Evolutionary conservation across 2,113 vertebrate species (phyloP), one percentile per base, ranked within the genome.

Genomic region (Pipra filicauda): DNA sequence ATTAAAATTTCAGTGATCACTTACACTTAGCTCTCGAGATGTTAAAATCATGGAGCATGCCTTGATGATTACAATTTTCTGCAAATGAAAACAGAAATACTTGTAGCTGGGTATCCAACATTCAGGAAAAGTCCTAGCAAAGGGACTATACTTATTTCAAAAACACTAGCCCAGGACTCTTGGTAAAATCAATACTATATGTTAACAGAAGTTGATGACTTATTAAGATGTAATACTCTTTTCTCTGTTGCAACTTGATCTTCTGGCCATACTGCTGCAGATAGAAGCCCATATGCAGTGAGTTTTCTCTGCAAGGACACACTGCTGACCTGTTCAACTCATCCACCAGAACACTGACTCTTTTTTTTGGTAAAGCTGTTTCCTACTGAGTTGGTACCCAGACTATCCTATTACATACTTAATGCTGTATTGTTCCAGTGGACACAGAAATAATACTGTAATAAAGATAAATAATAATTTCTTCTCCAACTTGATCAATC

Each of bases 401-500:
- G 33, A 4, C 8, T 76, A 2, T 39, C 46, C 26, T 46, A 8
- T 15, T 65, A 26, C 3, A 7, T 19, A 31, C 6, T 41, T 59
- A 46, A 28, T 22, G 3, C 8, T 57, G 8, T 15, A 23, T 19
- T 61, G 9, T 88, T 73, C 9, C 19, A 74, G 5, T 48, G 16
- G 18, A 1, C 19, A 44, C 6, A 14, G 13, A 57, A 88, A 52
- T 82, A 52, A 21, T 58, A 20, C 3, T 62, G 11, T 30, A 12
- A 69, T 59, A 86, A 74, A 27, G 8, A 55, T 15, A 67, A 82
- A 70, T 27, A 75, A 46, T 23, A 64, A 46, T 62, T 55, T 71
- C 23, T 82, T 3, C 5, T 37, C 22, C 8, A 37, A 80, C 2
- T 16, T 4, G 2, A 46, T 11, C 0, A 43, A 44, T 31, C 12